Conservation (phyloP, 2,797 vertebrate genomes). For the Knipowitschia caucasica region DNA sequence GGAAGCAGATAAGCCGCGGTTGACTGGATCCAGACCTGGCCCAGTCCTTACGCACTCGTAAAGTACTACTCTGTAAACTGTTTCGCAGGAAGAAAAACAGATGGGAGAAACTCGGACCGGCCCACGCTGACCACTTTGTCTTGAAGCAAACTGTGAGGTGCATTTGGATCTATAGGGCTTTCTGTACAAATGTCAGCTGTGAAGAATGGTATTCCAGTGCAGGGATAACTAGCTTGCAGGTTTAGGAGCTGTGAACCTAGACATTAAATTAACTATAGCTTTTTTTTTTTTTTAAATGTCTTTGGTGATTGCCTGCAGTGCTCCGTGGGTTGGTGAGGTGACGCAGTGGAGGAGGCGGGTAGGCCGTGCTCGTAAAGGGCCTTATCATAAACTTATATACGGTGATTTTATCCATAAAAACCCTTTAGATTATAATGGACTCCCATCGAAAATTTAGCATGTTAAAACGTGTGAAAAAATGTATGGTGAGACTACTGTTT, state of each 20-base stretch:
- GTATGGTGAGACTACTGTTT: too few species aligned
- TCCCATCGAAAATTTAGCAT: too few species aligned
- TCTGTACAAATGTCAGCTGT: not conserved
- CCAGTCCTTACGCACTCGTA: not conserved
- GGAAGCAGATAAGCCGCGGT: not conserved
- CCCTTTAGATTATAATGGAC: too few species aligned
- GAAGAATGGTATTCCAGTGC: not conserved
- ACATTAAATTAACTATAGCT: too few species aligned
- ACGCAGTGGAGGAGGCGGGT: too few species aligned
- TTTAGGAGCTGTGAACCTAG: too few species aligned
- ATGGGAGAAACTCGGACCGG: not conserved
- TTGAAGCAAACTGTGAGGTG: not conserved
- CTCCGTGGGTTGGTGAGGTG: too few species aligned
- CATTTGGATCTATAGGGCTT: not conserved
- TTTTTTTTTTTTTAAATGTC: not conserved
- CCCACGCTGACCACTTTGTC: not conserved
- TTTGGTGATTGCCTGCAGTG: too few species aligned
- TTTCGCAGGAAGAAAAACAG: not conserved
- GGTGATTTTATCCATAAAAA: too few species aligned
- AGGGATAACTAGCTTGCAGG: not conserved
- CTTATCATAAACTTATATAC: too few species aligned
- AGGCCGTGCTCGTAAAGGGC: too few species aligned
- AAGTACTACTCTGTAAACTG: slow-evolving; percentile 1
- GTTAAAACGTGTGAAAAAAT: too few species aligned
- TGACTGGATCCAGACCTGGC: not conserved